Evolutionary conservation across 1,140 invertebrate species (phyloP).

Genomic region (Trichonephila inaurata): DNA sequence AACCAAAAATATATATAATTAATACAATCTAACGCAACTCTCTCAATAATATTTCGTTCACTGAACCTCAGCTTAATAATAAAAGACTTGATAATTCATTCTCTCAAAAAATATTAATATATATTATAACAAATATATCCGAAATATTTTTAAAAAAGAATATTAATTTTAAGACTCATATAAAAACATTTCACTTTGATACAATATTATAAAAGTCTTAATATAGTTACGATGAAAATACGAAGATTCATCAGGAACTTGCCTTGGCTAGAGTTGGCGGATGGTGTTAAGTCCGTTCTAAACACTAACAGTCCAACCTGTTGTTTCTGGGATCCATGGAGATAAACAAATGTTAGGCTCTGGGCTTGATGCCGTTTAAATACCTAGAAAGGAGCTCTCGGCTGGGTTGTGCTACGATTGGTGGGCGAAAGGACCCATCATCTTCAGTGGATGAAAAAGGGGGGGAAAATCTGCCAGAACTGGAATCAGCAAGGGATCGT

Average conservation of each 20-base stretch:
- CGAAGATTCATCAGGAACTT: background rate
- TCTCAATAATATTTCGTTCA: no score
- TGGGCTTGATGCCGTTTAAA: slow-evolving; percentile 53
- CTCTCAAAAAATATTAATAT: background rate
- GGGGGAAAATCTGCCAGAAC: slow-evolving; percentile 44
- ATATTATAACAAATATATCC: background rate
- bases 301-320: slow-evolving; percentile 30
- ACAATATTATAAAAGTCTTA: background rate
- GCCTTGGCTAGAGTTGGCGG: background rate
- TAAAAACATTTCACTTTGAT: background rate
- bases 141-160: background rate
- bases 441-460: slow-evolving; percentile 2
- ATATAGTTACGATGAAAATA: background rate
- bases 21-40: no score
- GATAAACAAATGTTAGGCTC: slow-evolving; percentile 45
- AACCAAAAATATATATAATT: no score
- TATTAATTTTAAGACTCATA: background rate
- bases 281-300: slow-evolving; percentile 4
- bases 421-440: slow-evolving; percentile 53
- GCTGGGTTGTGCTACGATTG: slow-evolving; percentile 51
- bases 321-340: slow-evolving; percentile 46
- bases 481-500: slow-evolving; percentile 53
- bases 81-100: background rate
- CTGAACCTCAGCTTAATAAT: no score
- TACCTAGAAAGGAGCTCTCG: slow-evolving; percentile 53